A percentile compares a stretch with the other conserved stretches of the same genome.
Evolutionary conservation across 1,140 invertebrate species (phyloP).

Genomic region (Papilio xuthus): DNA sequence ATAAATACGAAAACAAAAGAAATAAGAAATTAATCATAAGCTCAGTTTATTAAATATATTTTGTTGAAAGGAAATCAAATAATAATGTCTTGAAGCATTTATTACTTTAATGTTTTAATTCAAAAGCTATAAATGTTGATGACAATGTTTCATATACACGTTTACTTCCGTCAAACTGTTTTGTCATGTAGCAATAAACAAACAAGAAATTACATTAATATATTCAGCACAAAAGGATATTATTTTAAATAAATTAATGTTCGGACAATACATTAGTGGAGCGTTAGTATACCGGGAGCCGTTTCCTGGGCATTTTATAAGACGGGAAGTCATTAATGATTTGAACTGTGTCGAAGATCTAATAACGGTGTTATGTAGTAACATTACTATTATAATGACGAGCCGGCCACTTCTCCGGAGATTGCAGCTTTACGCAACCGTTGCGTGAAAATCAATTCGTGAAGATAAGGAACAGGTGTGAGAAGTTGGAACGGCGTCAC

Average conservation of each 20-base stretch:
- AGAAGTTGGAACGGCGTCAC: slow-evolving; percentile 21
- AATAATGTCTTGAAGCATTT: background rate
- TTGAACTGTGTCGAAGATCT: slow-evolving; percentile 57
- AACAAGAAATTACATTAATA: background rate
- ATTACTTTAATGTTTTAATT: background rate
- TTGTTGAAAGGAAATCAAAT: background rate
- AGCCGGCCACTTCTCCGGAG: slow-evolving; percentile 51
- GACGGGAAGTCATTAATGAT: slow-evolving; percentile 65
- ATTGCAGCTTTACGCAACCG: slow-evolving; percentile 62
- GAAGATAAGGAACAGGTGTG: slow-evolving; percentile 42
- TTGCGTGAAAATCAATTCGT: slow-evolving; percentile 47
- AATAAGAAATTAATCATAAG: background rate
- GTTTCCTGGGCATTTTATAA: slow-evolving; percentile 59
- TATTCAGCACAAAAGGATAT: background rate
- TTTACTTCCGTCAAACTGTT: slow-evolving; percentile 5
- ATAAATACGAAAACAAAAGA: background rate
- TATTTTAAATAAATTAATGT: slow-evolving; percentile 3
- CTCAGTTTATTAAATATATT: background rate
- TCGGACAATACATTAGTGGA: background rate
- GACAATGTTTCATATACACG: background rate
- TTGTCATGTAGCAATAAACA: background rate
- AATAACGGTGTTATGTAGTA: slow-evolving; percentile 61
- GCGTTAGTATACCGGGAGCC: slow-evolving; percentile 42
- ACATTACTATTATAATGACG: slow-evolving; percentile 61
- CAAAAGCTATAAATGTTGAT: background rate